Conservation (phyloP, 2,113 vertebrate species). For the Sitta europaea region DNA sequence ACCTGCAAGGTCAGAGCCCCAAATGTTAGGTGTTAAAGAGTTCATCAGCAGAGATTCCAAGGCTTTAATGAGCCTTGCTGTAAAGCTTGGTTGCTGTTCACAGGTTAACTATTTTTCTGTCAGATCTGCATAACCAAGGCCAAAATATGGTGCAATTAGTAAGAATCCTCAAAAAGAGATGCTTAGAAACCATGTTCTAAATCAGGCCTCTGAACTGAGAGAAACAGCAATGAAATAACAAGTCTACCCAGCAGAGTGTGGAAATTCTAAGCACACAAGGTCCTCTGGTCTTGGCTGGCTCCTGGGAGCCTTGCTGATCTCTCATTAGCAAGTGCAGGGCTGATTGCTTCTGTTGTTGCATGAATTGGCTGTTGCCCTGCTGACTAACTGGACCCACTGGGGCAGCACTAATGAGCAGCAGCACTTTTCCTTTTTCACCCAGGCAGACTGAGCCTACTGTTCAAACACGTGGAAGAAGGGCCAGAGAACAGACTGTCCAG, state of each 20-base stretch:
- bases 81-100: background rate
- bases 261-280: background rate
- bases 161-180: background rate
- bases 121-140: background rate
- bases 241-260: background rate
- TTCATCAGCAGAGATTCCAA: background rate
- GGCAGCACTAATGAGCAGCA: slow-evolving; percentile 5
- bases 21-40: background rate
- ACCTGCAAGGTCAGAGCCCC: background rate
- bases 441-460: background rate
- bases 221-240: background rate
- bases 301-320: background rate
- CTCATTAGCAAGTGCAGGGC: background rate
- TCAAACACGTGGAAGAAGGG: background rate
- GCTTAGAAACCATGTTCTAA: background rate
- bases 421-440: background rate
- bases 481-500: background rate
- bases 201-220: background rate
- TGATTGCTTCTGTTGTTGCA: background rate
- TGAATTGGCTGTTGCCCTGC: background rate
- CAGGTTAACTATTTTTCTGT: background rate
- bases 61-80: background rate
- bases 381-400: background rate
- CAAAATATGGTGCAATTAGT: background rate
- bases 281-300: background rate